A percentile compares a stretch with the other conserved stretches of the same genome.
Conservation (phyloP, 1,140 invertebrate genomes). For the Drosophila sp. region DNA sequence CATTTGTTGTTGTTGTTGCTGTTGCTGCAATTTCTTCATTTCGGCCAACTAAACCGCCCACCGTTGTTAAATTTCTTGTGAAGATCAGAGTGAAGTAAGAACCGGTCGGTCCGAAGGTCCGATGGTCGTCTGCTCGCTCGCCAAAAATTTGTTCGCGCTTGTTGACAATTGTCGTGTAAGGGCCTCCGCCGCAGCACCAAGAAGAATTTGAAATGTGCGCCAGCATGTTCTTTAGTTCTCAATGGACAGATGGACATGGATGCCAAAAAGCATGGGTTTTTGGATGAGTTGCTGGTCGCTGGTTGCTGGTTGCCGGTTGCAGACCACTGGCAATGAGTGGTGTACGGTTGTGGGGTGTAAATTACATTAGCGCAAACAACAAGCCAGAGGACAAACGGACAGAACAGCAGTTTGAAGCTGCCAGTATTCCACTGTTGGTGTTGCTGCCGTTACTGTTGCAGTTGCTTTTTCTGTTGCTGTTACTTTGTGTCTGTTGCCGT, state of each 20-base stretch:
- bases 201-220: constrained; percentile 71
- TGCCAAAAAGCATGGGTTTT: background rate
- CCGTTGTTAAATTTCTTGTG: constrained; percentile 57
- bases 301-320: background rate
- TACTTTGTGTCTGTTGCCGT: constrained; percentile 28
- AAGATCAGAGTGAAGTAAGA: constrained; percentile 39
- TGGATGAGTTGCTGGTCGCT: background rate
- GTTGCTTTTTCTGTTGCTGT: constrained; percentile 26
- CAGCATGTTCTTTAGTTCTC: constrained; percentile 39
- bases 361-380: constrained; percentile 66
- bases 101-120: constrained; percentile 27
- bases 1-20: constrained; percentile 38
- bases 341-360: constrained; percentile 56
- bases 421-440: constrained; percentile 36
- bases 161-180: constrained; percentile 77
- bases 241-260: constrained; percentile 29
- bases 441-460: constrained; percentile 28
- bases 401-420: constrained; percentile 48
- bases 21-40: constrained; percentile 74
- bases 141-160: constrained; percentile 73
- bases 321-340: background rate
- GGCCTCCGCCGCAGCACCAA: constrained; percentile 43
- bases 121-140: background rate
- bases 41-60: constrained; percentile 51
- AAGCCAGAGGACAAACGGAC: background rate